Evolutionary conservation across 2,888 invertebrate species (phyloP), one percentile per base, ranked within the genome.

Genomic region (Gari tellinella): DNA sequence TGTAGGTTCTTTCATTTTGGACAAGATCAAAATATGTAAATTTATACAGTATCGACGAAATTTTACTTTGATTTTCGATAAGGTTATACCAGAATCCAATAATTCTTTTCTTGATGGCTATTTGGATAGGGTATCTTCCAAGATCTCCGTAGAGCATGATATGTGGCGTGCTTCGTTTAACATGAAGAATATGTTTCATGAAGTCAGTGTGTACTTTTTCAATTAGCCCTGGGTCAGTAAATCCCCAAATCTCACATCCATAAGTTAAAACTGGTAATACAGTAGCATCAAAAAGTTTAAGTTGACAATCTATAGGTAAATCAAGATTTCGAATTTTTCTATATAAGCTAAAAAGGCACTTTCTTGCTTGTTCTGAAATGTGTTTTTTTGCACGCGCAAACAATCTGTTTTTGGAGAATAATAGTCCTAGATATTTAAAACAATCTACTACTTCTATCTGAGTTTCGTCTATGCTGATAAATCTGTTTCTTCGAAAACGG

Each of bases 161-260:
- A 5, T 26, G 40, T 25, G 58, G 56, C 15, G 56, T 65, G 15
- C 56, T 56, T 48, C 40, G 23, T 21, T 57, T 57, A 8, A 49
- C n/a, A n/a, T 57, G 49, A 10, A 53, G 19, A 26, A 57, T 57
- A 7, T 51, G 14, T 51, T 57, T 65, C n/a, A 57, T 14, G 21
- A 57, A 57, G 49, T 57, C 45, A 12, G 41, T 17, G 15, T 65
- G 58, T 41, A 65, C 38, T 14, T 17, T 65, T 65, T 65, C 65
- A 17, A 65, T 23, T 8, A 40, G n/a, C 19, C 43, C 37, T 23
- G 15, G n/a, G 26, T 41, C 25, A 19, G 26, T 43, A 57, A 31
- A 19, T 14, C 65, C 65, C 56, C 40, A 55, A 41, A 17, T 56
- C 43, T 43, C 41, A 15, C 37, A 46, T 15, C 56, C 65, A 41